Percentiles rank a stretch among this genome's conserved stretches.
Conservation (phyloP, 2,888 invertebrate genomes). For the Ephialtes manifestator region DNA sequence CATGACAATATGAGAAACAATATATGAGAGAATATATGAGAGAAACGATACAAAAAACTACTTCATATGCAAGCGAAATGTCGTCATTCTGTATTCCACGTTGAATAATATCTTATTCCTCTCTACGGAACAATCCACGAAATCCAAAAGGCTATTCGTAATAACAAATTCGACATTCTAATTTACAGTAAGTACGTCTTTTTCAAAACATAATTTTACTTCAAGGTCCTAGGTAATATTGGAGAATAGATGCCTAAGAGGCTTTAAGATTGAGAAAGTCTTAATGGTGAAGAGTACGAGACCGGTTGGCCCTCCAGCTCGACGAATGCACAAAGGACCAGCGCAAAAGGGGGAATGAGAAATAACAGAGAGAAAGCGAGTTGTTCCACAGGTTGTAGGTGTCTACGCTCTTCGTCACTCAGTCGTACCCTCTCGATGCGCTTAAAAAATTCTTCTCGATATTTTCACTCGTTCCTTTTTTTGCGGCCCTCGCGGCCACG, state of each 20-base stretch:
- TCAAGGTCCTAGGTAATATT: background rate
- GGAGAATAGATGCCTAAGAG: background rate
- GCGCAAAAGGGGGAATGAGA: slow-evolving; percentile 3
- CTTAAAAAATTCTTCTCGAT: slow-evolving; percentile 48
- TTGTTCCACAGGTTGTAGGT: slow-evolving; percentile 57
- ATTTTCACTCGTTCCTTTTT: slow-evolving; percentile 18
- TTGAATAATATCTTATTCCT: too few relatives aligned
- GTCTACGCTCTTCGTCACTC: slow-evolving; percentile 20
- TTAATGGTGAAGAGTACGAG: slow-evolving; percentile 11
- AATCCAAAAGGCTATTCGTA: background rate
- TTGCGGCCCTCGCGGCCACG: slow-evolving; percentile 37
- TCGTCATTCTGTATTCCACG: too few relatives aligned
- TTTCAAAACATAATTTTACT: background rate
- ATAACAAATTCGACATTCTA: background rate
- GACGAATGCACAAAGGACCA: slow-evolving; percentile 50
- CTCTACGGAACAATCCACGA: background rate
- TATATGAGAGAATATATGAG: too few relatives aligned
- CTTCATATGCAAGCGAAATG: too few relatives aligned
- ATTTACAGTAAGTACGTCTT: background rate
- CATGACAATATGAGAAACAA: too few relatives aligned
- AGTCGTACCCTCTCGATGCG: slow-evolving; percentile 37
- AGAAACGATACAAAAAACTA: too few relatives aligned
- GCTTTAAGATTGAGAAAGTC: slow-evolving; percentile 29
- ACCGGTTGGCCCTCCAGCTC: slow-evolving; percentile 45
- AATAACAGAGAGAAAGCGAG: slow-evolving; percentile 23